Conservation (phyloP, 2,888 invertebrate species). For the Griposia aprilina region DNA sequence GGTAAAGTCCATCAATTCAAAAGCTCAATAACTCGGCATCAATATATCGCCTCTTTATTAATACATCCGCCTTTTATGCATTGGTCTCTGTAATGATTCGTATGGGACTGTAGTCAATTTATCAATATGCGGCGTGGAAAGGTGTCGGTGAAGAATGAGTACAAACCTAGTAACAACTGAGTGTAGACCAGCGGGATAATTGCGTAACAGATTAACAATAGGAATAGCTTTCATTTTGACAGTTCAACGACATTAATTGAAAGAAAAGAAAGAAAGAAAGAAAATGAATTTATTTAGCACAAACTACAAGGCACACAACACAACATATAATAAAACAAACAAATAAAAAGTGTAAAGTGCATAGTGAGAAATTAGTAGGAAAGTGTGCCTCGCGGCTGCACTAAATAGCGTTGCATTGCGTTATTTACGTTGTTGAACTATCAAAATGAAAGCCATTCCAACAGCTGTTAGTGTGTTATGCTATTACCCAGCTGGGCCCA, state of each 20-base stretch:
- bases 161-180: not conserved
- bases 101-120: conserved; percentile 29
- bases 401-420: no score
- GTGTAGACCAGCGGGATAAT: no score
- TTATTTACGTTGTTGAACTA: no score
- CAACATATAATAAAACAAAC: no score
- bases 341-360: no score
- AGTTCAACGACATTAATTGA: no score
- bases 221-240: no score
- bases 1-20: conserved; percentile 3
- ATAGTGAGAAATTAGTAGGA: no score
- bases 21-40: conserved; percentile 1
- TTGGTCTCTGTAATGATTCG: conserved; percentile 16
- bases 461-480: not conserved
- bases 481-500: not conserved
- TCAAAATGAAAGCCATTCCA: not conserved
- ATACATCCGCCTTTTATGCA: conserved; percentile 15
- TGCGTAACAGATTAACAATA: not conserved
- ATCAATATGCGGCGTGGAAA: not conserved
- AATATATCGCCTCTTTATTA: conserved; percentile 18
- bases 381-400: no score
- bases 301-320: no score
- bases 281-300: no score
- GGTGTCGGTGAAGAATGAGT: not conserved
- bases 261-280: no score